Conservation (phyloP, 2,888 invertebrate species). For the Tetrapedia diversipes region DNA sequence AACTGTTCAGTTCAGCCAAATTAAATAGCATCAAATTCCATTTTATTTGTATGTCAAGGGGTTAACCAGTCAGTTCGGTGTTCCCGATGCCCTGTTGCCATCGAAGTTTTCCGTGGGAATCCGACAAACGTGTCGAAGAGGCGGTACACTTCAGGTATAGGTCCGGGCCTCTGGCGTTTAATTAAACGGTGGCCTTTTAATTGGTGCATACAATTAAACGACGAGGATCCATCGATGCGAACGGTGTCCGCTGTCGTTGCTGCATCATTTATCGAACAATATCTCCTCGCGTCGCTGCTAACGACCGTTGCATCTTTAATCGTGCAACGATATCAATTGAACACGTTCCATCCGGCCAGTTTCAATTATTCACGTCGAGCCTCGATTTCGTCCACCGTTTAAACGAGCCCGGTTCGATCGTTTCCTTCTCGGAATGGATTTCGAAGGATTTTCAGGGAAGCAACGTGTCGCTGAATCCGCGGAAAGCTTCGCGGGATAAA, state of each 20-base stretch:
- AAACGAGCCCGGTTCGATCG: background rate
- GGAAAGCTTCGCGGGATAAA: background rate
- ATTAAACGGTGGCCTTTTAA: slow-evolving; percentile 11
- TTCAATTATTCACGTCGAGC: slow-evolving; percentile 1
- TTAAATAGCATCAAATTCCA: too few relatives aligned
- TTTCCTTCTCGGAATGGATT: background rate
- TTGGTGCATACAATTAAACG: slow-evolving; percentile 13
- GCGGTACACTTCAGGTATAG: too few relatives aligned
- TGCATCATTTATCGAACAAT: slow-evolving; percentile 7
- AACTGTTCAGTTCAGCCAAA: too few relatives aligned
- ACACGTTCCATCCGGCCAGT: background rate
- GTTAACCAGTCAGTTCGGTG: background rate
- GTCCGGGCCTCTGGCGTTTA: background rate
- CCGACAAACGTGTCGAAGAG: background rate
- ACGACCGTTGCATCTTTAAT: slow-evolving; percentile 9
- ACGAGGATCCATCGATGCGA: background rate
- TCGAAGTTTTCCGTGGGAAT: background rate
- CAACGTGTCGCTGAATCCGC: background rate
- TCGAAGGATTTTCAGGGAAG: background rate
- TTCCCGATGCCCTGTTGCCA: background rate
- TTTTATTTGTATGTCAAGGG: too few relatives aligned
- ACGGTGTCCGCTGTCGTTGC: background rate
- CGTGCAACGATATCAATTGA: slow-evolving; percentile 1
- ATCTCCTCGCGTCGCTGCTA: slow-evolving; percentile 1
- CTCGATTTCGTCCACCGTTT: background rate